phyloP scores from a whole-genome alignment of 53 echinoderm and acorn worm genomes.

The Paracentrotus lividus region DNA sequence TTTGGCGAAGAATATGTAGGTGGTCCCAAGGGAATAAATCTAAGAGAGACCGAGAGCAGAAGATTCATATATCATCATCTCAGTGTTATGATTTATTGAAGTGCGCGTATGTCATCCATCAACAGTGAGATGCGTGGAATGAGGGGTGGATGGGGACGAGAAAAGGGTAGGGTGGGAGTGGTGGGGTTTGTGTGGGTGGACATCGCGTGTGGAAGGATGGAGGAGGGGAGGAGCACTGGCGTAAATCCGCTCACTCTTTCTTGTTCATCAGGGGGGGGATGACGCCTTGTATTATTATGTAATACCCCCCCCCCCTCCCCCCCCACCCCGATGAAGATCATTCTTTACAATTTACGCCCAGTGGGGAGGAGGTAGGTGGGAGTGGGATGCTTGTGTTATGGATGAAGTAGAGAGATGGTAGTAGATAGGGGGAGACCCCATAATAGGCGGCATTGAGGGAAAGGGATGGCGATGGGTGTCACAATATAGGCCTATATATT shows the following conservation, averaged over 20 bases:
- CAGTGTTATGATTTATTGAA: constrained; percentile 54
- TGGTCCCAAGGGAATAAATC: constrained; percentile 62
- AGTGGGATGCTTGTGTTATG: neutral
- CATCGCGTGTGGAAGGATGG: neutral
- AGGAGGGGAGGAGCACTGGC: neutral
- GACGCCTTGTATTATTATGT: too few species aligned
- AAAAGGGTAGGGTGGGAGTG: neutral
- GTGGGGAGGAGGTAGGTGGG: neutral
- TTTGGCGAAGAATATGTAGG: constrained; percentile 20
- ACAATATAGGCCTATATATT: too few species aligned
- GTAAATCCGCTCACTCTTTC: too few species aligned
- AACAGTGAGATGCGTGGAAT: neutral
- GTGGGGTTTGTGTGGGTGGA: neutral
- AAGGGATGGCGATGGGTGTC: neutral
- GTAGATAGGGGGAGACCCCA: neutral
- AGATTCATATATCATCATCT: constrained; percentile 64
- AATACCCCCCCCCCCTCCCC: too few species aligned
- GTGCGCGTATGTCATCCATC: constrained; percentile 53
- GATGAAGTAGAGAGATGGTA: neutral
- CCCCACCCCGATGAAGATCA: too few species aligned
- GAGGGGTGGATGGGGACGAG: neutral
- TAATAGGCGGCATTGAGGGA: neutral
- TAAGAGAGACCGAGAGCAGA: neutral
- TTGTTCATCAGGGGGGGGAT: too few species aligned
- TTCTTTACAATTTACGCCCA: too few species aligned